Conservation (phyloP, 1,140 invertebrate genomes). For the Galleria mellonella region DNA sequence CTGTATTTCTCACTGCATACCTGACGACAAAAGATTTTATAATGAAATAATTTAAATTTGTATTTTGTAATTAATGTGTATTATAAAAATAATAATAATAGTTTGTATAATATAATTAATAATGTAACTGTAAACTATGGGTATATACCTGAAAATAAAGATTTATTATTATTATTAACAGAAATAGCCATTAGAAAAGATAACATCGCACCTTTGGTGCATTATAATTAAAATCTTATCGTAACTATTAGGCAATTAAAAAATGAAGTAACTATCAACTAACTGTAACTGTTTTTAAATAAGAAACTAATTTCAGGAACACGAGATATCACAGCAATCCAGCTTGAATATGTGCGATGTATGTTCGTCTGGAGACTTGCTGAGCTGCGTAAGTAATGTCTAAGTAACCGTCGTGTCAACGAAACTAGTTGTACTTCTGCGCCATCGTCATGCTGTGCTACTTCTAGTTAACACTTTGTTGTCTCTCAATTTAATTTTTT, state of each 20-base stretch:
- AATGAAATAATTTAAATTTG: too few relatives aligned
- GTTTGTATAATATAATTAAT: too few relatives aligned
- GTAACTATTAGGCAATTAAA: too few relatives aligned
- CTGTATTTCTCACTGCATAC: too few relatives aligned
- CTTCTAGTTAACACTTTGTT: constrained; percentile 85
- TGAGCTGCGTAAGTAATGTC: constrained; percentile 90
- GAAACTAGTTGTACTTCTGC: constrained; percentile 84
- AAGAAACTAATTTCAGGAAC: constrained; percentile 31
- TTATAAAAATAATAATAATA: too few relatives aligned
- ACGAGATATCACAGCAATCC: constrained; percentile 17
- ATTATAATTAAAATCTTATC: constrained; percentile 23
- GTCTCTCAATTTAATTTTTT: constrained; percentile 71
- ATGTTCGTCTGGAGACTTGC: constrained; percentile 84
- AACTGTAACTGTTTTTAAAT: constrained; percentile 54
- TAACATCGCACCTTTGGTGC: not conserved
- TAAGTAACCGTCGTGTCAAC: constrained; percentile 85
- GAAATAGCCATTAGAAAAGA: too few relatives aligned
- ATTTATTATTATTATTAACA: too few relatives aligned
- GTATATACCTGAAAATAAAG: too few relatives aligned
- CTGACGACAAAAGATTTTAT: too few relatives aligned
- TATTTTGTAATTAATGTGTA: too few relatives aligned
- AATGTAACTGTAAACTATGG: too few relatives aligned
- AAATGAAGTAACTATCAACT: too few relatives aligned
- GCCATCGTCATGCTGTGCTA: constrained; percentile 84
- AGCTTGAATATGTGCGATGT: constrained; percentile 28